A percentile compares a stretch with the other conserved stretches of the same genome.
Conservation (phyloP, 64 coral and sea anemone species). For the Actinia tenebrosa region DNA sequence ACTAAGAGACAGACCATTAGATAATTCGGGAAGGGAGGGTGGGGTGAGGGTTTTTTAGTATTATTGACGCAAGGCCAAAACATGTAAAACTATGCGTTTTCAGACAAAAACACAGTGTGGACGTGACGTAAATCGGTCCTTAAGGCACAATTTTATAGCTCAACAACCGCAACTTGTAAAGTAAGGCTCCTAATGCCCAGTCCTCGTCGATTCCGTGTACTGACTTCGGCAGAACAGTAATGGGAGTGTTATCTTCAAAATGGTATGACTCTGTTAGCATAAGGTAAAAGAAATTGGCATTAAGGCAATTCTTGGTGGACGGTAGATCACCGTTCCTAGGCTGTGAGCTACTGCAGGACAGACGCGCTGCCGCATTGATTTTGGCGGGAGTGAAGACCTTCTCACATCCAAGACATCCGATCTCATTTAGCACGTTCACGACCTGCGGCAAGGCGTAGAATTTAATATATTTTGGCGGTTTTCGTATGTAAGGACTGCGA, state of each 20-base stretch:
- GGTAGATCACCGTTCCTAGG: background rate
- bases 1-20: no score
- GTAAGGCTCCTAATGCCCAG: conserved; percentile 11
- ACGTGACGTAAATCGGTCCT: no score
- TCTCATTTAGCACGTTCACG: background rate
- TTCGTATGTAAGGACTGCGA: background rate
- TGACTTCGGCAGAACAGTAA: background rate
- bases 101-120: no score
- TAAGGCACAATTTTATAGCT: background rate
- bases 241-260: background rate
- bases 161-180: background rate
- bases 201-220: background rate
- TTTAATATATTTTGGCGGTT: background rate
- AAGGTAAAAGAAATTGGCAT: conserved; percentile 13
- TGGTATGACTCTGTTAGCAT: background rate
- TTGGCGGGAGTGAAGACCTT: conserved; percentile 7
- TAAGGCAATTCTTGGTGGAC: background rate
- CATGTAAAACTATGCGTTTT: no score
- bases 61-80: no score
- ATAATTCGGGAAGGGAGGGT: no score
- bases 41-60: no score
- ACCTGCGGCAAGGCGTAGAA: background rate
- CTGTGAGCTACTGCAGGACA: background rate
- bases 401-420: background rate
- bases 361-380: background rate